Base-by-base conservation (phyloP, 2,113 vertebrate species). In the Orientallactaga bullata region DNA sequence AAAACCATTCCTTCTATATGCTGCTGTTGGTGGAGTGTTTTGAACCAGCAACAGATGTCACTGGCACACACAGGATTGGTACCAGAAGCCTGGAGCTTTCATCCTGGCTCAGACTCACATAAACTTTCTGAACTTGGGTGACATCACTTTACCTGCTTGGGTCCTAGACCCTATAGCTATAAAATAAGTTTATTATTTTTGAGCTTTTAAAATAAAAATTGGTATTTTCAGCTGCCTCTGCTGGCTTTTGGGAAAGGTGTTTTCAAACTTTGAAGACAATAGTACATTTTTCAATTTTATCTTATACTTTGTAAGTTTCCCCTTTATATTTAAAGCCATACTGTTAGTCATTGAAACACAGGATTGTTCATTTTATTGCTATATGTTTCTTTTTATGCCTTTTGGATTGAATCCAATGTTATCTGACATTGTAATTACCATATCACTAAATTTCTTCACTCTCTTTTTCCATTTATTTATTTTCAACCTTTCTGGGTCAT, bases 151-250 rank as follows among this genome's bases (percentile, higher is more conserved):
- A n/a, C 7, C 28, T 72, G 21, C n/a, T 55, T 86, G 11, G 11
- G 18, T 6, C 17, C 76, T 28, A 85, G 11, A 93, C 81, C 24
- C 42, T 77, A 81, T 11, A 86, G 23, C 60, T 88, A 32, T 65
- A 87, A 86, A 83, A 74, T 91, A 28, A 47, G 4, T 85, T 88
- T 65, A 78, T 85, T 88, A 30, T 68, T 73, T 93, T 81, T 90
- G 3, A 55, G 26, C 10, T 87, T 91, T 88, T 92, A 42, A 60
- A 84, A 28, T 88, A 69, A 66, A 81, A 51, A 81, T 20, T 73
- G 28, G 17, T 66, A 39, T 82, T 89, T 93, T 87, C 23, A 87
- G 66, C 51, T 72, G 30, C 3, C 5, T 79, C 3, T 5, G 77
- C 9, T 42, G 7, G 32, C 23, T 81, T 93, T 81, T 93, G 4